phyloP scores from a whole-genome alignment of 1,140 invertebrate species.

The Diorhabda sublineata region DNA sequence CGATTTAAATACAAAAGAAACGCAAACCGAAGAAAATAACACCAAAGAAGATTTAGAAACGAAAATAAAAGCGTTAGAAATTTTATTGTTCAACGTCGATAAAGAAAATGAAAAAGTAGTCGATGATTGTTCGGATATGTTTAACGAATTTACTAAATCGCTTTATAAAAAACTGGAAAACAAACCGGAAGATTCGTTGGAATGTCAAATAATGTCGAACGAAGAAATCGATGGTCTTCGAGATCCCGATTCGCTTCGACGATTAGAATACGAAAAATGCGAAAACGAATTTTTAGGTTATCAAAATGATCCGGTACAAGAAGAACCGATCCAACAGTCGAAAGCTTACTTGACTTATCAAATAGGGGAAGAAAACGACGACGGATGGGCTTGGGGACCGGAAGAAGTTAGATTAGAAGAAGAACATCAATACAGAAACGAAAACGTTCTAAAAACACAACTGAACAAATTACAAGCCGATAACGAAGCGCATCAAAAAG shows the following conservation, averaged over 20 bases:
- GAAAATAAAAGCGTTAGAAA: slow-evolving; percentile 46
- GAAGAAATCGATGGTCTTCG: slow-evolving; percentile 18
- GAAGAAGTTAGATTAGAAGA: slow-evolving; percentile 51
- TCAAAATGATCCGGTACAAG: slow-evolving; percentile 42
- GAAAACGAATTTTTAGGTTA: slow-evolving; percentile 21
- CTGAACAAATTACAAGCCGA: slow-evolving; percentile 48
- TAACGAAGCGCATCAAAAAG: slow-evolving; percentile 50
- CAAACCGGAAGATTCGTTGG: slow-evolving; percentile 17
- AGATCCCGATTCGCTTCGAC: slow-evolving; percentile 25
- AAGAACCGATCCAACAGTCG: slow-evolving; percentile 46
- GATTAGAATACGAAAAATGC: slow-evolving; percentile 31
- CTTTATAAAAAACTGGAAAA: slow-evolving; percentile 28
- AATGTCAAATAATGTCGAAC: slow-evolving; percentile 31
- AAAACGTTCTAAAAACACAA: slow-evolving; percentile 34
- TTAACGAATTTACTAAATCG: slow-evolving; percentile 39
- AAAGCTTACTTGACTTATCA: slow-evolving; percentile 36
- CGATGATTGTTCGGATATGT: slow-evolving; percentile 39
- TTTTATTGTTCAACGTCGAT: slow-evolving; percentile 43
- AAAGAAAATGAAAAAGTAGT: slow-evolving; percentile 40
- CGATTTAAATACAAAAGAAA: slow-evolving; percentile 9
- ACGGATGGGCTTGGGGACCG: slow-evolving; percentile 56
- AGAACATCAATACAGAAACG: slow-evolving; percentile 36
- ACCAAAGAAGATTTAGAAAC: slow-evolving; percentile 33
- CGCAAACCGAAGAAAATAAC: slow-evolving; percentile 22
- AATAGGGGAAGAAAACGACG: slow-evolving; percentile 44